A percentile compares a stretch with the other conserved stretches of the same genome.
Conservation (phyloP, 2,888 invertebrate genomes). For the Apamea anceps region DNA sequence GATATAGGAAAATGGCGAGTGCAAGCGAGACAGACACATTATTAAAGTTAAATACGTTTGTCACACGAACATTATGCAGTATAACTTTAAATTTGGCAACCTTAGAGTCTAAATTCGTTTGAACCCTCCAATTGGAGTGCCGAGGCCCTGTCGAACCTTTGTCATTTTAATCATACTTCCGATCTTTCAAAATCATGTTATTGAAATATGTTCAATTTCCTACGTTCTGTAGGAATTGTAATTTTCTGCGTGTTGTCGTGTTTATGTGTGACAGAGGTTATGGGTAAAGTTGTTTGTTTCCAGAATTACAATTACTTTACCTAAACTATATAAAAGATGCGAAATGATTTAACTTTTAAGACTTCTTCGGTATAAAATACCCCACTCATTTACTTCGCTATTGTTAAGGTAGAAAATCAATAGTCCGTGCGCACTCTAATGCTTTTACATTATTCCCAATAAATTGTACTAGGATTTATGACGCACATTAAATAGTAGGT, state of each 20-base stretch:
- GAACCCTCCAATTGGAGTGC: constrained; percentile 72
- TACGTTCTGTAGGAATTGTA: constrained; percentile 81
- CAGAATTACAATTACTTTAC: constrained; percentile 5
- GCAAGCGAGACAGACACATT: constrained; percentile 78
- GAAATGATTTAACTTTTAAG: not conserved
- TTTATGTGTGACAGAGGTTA: constrained; percentile 42
- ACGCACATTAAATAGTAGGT: constrained; percentile 51
- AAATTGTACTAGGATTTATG: constrained; percentile 54
- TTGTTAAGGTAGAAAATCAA: constrained; percentile 44
- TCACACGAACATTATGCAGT: constrained; percentile 71
- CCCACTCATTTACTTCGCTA: not conserved
- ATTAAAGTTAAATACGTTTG: constrained; percentile 79
- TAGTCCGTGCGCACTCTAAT: constrained; percentile 26
- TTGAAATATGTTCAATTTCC: constrained; percentile 90
- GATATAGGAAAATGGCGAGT: constrained; percentile 74
- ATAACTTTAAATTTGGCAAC: constrained; percentile 70
- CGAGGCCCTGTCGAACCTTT: constrained; percentile 88
- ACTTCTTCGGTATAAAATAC: not conserved
- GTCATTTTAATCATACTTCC: constrained; percentile 89
- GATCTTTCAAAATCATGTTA: constrained; percentile 89
- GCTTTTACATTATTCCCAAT: constrained; percentile 51
- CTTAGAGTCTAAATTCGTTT: constrained; percentile 80
- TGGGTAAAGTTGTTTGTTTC: constrained; percentile 29
- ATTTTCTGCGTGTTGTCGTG: constrained; percentile 77
- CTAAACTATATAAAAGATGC: not conserved